Evolutionary conservation across 1,140 invertebrate species (phyloP).

Genomic region (Papilio polyxenes): DNA sequence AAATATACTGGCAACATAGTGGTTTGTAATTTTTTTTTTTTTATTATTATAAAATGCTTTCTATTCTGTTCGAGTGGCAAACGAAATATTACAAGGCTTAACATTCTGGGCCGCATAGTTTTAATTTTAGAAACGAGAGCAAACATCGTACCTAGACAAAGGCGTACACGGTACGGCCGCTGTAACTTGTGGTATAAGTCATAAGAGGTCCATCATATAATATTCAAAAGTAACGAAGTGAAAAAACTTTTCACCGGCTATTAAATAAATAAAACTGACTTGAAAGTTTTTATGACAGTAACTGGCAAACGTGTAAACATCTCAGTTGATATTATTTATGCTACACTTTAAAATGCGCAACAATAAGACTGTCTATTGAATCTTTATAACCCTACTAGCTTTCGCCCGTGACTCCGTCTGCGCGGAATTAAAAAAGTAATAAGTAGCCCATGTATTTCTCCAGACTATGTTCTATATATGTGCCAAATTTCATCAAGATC

Average conservation of each 20-base stretch:
- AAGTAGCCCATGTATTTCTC: too few relatives aligned
- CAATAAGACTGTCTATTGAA: neutral
- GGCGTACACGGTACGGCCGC: constrained; percentile 54
- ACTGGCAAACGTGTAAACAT: neutral
- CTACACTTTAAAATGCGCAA: neutral
- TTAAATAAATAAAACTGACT: neutral
- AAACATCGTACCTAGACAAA: constrained; percentile 74
- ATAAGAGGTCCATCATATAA: constrained; percentile 28
- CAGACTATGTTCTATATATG: too few relatives aligned
- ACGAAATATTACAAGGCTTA: constrained; percentile 62
- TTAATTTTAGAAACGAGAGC: constrained; percentile 79
- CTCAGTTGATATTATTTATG: too few relatives aligned
- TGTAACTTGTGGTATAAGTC: constrained; percentile 38
- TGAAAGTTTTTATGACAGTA: neutral
- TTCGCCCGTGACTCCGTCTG: too few relatives aligned
- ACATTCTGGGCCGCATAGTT: constrained; percentile 73
- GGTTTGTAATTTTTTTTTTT: neutral
- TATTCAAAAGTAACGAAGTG: neutral
- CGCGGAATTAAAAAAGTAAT: too few relatives aligned
- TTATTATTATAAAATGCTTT: constrained; percentile 38
- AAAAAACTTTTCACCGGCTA: neutral
- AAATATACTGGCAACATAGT: constrained; percentile 7
- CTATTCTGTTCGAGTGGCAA: constrained; percentile 48
- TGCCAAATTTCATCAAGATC: too few relatives aligned
- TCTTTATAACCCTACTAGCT: neutral